A percentile compares a stretch with the other conserved stretches of the same genome.
Evolutionary conservation across 2,888 invertebrate species (phyloP).

Genomic region (Panzeria rudis): DNA sequence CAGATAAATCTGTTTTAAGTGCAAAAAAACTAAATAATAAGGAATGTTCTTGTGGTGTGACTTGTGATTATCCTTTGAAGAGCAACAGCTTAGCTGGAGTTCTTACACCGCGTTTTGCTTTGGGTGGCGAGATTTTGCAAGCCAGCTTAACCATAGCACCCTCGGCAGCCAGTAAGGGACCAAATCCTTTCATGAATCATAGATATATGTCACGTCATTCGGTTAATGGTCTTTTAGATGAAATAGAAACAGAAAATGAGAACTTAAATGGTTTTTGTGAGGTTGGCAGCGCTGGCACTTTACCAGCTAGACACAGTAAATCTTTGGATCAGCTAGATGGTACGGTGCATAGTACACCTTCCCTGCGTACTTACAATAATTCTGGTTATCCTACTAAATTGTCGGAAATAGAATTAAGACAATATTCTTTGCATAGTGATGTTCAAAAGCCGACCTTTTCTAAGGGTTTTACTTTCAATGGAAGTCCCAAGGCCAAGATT

Average conservation of each 20-base stretch:
- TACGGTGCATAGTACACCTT: slow-evolving; percentile 81
- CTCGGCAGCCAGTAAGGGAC: slow-evolving; percentile 78
- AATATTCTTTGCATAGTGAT: slow-evolving; percentile 71
- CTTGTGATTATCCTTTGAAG: slow-evolving; percentile 77
- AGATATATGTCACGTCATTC: slow-evolving; percentile 86
- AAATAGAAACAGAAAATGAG: slow-evolving; percentile 73
- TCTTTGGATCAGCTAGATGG: slow-evolving; percentile 90
- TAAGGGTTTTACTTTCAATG: slow-evolving; percentile 55
- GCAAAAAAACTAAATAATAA: slow-evolving; percentile 70
- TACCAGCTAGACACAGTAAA: slow-evolving; percentile 91
- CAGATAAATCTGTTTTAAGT: slow-evolving; percentile 51
- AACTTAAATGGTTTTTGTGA: slow-evolving; percentile 72
- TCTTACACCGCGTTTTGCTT: slow-evolving; percentile 85
- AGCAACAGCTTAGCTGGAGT: slow-evolving; percentile 81
- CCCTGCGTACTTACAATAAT: slow-evolving; percentile 76
- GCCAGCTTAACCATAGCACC: slow-evolving; percentile 88
- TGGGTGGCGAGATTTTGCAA: slow-evolving; percentile 86
- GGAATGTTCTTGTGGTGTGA: slow-evolving; percentile 82
- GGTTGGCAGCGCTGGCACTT: slow-evolving; percentile 81
- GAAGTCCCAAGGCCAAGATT: slow-evolving; percentile 75
- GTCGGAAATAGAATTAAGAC: slow-evolving; percentile 67
- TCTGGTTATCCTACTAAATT: slow-evolving; percentile 65
- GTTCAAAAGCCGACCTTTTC: slow-evolving; percentile 21
- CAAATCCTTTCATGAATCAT: slow-evolving; percentile 75
- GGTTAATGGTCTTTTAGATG: slow-evolving; percentile 85